A percentile compares a stretch with the other conserved stretches of the same genome.
Evolutionary conservation across 2,888 invertebrate species (phyloP).

Genomic region (Torymus auratus): DNA sequence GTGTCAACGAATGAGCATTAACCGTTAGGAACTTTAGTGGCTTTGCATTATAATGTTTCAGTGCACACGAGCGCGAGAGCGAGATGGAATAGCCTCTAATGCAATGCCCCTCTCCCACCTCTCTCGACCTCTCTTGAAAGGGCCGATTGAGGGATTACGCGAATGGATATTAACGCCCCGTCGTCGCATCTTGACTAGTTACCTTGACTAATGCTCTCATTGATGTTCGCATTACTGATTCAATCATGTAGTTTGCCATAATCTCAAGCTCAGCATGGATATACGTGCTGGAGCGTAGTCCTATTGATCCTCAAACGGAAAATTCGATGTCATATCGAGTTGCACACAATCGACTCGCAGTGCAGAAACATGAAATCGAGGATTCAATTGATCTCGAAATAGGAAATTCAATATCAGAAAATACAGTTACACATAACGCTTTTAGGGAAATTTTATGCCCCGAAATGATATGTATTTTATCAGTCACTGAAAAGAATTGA

Average conservation of each 20-base stretch:
- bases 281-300: background rate
- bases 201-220: constrained; percentile 67
- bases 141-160: constrained; percentile 20
- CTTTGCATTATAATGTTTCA: constrained; percentile 4
- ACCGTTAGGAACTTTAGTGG: background rate
- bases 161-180: constrained; percentile 61
- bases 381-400: too few relatives aligned
- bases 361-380: too few relatives aligned
- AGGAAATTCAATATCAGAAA: too few relatives aligned
- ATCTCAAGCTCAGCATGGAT: constrained; percentile 60
- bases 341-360: background rate
- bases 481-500: too few relatives aligned
- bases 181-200: constrained; percentile 61
- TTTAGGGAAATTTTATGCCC: too few relatives aligned
- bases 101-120: background rate
- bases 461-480: too few relatives aligned
- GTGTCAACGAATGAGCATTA: background rate
- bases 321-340: background rate
- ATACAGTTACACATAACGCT: too few relatives aligned
- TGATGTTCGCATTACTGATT: constrained; percentile 66
- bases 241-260: constrained; percentile 62
- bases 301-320: background rate
- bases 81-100: constrained; percentile 21
- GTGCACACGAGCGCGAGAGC: background rate
- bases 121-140: constrained; percentile 4